A percentile compares a stretch with the other conserved stretches of the same genome.
Evolutionary conservation across 92 coral and sea anemone species (phyloP).

Genomic region (Paragorgia papillata): DNA sequence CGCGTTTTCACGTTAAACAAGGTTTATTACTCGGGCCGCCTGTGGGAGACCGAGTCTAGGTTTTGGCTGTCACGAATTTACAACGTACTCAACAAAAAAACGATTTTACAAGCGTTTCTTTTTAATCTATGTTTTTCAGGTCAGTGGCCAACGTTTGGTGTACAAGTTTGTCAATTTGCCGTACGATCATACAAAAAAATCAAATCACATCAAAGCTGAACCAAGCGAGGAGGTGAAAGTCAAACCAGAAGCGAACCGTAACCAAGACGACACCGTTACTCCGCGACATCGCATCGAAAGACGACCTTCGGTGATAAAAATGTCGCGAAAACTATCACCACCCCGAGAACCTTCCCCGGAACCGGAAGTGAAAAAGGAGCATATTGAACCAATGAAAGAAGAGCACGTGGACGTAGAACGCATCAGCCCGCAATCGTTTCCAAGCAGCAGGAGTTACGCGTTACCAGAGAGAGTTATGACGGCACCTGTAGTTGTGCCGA

Average conservation of each 20-base stretch:
- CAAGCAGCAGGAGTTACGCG: constrained; percentile 1
- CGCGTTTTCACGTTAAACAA: too few relatives aligned
- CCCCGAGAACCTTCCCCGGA: constrained; percentile 24
- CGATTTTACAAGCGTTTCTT: too few relatives aligned
- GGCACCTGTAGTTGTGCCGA: constrained; percentile 4
- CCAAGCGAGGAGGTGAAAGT: background rate
- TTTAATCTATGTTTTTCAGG: constrained; percentile 64
- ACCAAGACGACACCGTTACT: constrained; percentile 6
- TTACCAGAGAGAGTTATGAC: constrained; percentile 5
- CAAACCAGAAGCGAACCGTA: constrained; percentile 6
- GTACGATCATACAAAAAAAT: constrained; percentile 52
- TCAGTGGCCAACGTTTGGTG: constrained; percentile 94
- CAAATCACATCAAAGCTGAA: constrained; percentile 24
- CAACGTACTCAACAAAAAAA: too few relatives aligned
- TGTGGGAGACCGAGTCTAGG: too few relatives aligned
- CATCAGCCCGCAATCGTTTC: constrained; percentile 9
- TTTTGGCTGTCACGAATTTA: too few relatives aligned
- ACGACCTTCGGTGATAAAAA: constrained; percentile 43
- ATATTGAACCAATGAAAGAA: constrained; percentile 21
- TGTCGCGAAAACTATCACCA: constrained; percentile 32
- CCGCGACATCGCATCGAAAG: constrained; percentile 5
- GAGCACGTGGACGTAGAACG: constrained; percentile 37
- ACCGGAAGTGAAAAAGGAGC: constrained; percentile 15
- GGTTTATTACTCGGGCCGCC: too few relatives aligned
- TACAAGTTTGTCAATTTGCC: constrained; percentile 98